These are phyloP conservation scores for Typhlomys cinereus DNA, from an alignment of 2,113 vertebrate genomes.

Conservation along the genomic window DNA sequence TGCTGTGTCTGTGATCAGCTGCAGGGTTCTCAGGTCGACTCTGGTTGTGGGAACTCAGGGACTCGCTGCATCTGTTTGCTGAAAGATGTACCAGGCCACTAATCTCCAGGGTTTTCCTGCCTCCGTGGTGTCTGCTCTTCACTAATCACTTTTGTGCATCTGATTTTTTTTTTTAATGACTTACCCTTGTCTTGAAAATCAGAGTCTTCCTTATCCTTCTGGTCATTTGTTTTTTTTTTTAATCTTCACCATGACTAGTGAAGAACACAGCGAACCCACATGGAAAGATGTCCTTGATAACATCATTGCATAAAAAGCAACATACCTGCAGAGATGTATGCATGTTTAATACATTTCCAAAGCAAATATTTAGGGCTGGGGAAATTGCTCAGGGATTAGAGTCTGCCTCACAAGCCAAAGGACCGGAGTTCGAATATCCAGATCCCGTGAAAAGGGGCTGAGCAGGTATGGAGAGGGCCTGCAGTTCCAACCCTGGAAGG, in stretches of 20 bases:
- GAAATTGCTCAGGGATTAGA: too few relatives aligned
- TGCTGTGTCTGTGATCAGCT: neutral
- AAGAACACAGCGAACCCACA: neutral
- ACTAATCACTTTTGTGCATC: neutral
- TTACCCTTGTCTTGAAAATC: neutral
- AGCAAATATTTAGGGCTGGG: too few relatives aligned
- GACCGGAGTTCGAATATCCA: too few relatives aligned
- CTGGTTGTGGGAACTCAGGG: neutral
- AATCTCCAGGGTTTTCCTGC: neutral
- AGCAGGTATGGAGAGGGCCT: too few relatives aligned
- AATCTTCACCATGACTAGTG: neutral
- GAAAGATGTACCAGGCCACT: neutral
- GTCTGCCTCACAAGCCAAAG: too few relatives aligned
- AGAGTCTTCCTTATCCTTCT: neutral
- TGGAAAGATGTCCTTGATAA: neutral
- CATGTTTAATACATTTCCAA: neutral
- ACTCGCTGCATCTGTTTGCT: neutral
- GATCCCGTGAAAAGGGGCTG: too few relatives aligned
- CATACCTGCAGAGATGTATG: neutral
- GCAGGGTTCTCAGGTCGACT: neutral
- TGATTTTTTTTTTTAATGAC: neutral
- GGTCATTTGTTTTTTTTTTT: neutral
- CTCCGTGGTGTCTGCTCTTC: neutral
- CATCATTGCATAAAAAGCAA: neutral
- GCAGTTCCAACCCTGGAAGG: too few relatives aligned